A percentile compares a stretch with the other conserved stretches of the same genome.
phyloP scores from a whole-genome alignment of 2,888 invertebrate genomes.

The Aphodius sticticus region DNA sequence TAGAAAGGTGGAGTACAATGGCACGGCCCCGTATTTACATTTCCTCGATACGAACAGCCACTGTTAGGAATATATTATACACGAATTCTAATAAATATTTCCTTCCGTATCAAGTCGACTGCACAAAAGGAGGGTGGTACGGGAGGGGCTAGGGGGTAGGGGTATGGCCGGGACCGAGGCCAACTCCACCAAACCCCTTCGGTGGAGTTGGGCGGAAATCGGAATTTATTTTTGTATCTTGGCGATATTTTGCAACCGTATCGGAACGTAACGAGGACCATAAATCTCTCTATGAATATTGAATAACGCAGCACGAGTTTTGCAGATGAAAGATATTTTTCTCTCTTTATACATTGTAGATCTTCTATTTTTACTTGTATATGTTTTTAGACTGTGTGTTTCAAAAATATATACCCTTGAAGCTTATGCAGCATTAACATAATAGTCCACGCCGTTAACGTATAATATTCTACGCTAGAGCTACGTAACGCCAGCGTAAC shows the following conservation, averaged over 20 bases:
- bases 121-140: neutral
- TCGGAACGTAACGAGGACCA: conserved; percentile 22
- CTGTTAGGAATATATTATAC: neutral
- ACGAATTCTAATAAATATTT: conserved; percentile 4
- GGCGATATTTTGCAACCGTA: conserved; percentile 21
- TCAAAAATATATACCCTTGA: no score
- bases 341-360: no score
- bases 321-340: neutral
- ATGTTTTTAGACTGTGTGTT: no score
- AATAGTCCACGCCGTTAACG: no score
- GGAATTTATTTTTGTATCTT: conserved; percentile 21
- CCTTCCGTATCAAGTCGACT: neutral
- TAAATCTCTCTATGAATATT: conserved; percentile 19
- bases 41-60: neutral
- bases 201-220: neutral
- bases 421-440: no score
- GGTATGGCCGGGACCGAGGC: no score
- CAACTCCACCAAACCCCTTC: no score
- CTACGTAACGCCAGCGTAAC: no score
- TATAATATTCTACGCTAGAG: no score
- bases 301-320: conserved; percentile 18
- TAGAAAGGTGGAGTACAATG: neutral
- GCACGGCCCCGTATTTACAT: neutral
- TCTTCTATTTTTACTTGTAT: no score
- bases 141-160: neutral